These are phyloP conservation scores for Cyclina sinensis DNA, from an alignment of 1,140 invertebrate genomes.

Conservation along the genomic window DNA sequence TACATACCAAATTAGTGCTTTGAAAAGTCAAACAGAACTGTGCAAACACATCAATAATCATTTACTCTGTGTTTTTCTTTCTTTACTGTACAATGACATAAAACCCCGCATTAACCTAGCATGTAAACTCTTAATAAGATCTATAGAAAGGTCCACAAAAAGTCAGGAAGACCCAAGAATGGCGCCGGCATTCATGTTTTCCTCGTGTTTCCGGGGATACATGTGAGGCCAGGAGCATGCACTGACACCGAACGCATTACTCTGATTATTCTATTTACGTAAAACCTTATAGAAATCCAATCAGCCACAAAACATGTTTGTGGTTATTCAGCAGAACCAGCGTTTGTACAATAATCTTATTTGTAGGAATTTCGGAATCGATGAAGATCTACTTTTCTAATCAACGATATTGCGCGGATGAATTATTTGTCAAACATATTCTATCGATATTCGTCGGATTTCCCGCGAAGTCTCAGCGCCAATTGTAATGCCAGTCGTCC, in stretches of 20 bases:
- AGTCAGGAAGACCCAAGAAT: no score
- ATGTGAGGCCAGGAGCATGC: background rate
- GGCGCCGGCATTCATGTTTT: background rate
- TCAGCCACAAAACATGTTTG: background rate
- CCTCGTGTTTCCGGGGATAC: background rate
- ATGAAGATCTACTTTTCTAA: slow-evolving; percentile 34
- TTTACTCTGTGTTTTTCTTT: no score
- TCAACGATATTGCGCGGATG: slow-evolving; percentile 40
- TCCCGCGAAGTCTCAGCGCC: slow-evolving; percentile 12
- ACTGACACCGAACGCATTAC: background rate
- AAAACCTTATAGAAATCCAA: slow-evolving; percentile 8
- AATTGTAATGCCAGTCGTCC: background rate
- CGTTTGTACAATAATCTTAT: slow-evolving; percentile 3
- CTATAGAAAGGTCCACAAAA: no score
- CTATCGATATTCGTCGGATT: slow-evolving; percentile 38
- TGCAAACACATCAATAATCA: no score
- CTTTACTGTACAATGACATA: no score
- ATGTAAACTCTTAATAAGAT: no score
- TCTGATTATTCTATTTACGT: slow-evolving; percentile 25
- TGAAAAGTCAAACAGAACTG: no score
- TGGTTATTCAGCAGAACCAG: background rate
- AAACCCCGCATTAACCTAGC: no score
- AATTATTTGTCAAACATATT: slow-evolving; percentile 45
- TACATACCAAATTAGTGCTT: no score
- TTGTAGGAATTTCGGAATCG: slow-evolving; percentile 35